Percentiles rank a stretch among this genome's conserved stretches.
phyloP scores from a whole-genome alignment of 2,797 vertebrate genomes.

The Ctenosaura bakeri region DNA sequence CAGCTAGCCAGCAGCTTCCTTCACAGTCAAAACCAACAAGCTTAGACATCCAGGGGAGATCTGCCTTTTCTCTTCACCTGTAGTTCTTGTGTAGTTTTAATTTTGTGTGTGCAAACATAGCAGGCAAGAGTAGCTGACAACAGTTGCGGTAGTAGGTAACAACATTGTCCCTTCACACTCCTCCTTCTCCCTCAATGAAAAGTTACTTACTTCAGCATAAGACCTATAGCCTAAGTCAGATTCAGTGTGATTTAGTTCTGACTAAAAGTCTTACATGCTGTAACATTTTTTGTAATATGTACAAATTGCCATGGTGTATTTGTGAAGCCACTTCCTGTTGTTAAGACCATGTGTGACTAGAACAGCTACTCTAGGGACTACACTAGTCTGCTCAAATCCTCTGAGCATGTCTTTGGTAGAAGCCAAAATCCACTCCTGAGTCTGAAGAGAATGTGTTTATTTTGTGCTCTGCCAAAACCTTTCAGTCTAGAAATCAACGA shows the following conservation, averaged over 20 bases:
- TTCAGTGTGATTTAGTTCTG: not conserved
- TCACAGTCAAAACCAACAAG: constrained; percentile 64
- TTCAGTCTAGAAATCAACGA: not conserved
- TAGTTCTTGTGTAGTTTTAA: not conserved
- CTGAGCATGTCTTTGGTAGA: not conserved
- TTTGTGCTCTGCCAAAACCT: not conserved
- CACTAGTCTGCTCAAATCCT: not conserved
- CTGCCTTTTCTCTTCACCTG: constrained; percentile 45
- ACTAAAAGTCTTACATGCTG: not conserved
- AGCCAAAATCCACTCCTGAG: not conserved
- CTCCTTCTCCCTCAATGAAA: constrained; percentile 30
- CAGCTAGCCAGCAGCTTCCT: constrained; percentile 73
- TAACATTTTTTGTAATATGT: not conserved
- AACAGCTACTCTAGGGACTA: not conserved
- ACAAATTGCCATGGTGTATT: not conserved
- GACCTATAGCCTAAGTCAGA: too few species aligned
- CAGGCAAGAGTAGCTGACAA: rapidly evolving
- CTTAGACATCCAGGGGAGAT: constrained; percentile 14
- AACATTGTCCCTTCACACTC: constrained; percentile 16
- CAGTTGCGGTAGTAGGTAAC: not conserved
- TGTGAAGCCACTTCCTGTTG: not conserved
- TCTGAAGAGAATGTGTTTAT: not conserved
- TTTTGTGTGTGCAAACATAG: not conserved
- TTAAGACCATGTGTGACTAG: too few species aligned
- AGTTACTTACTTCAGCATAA: constrained; percentile 28